Evolutionary conservation across 2,888 invertebrate species (phyloP), one percentile per base, ranked within the genome.

Genomic region (Onchidella celtica): DNA sequence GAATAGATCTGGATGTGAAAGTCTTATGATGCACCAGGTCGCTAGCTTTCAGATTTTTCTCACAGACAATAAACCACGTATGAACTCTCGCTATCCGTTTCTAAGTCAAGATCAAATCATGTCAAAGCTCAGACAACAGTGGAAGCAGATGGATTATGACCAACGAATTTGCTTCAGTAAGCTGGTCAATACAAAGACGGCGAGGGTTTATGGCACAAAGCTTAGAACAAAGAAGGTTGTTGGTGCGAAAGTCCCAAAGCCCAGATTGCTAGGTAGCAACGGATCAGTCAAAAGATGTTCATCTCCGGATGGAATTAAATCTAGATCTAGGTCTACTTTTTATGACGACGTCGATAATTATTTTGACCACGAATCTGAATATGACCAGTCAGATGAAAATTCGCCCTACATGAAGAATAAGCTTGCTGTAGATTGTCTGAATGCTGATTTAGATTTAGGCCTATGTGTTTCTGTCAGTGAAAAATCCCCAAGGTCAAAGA

Each of bases 81-180:
- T 90, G 40, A 85, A 84, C 65, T 69, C 85, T 11, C 47, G 77
- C 9, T 90, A 90, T 76, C 89, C 90, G 17, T 90, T 90, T 57
- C 83, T 90, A 3, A 86, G 87, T 34, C 85, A 85, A 65, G 86
- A 86, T 27, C 90, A 90, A 66, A 89, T 90, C 21, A 87, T 85
- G 63, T 74, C 82, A n/a, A 89, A 88, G 77, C 81, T 89, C 0
- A 86, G 86, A 79, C 85, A 87, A 14, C 81, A 84, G 27, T 90
- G 90, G 90, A 88, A 47, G 57, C 17, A 72, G 32, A 6, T 66
- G 36, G 59, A 72, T 2, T 47, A 4, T 14, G 2, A 59, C 24
- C 36, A 61, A 36, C 59, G 59, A 14, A 34, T 24, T 24, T 17
- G 36, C 0, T 61, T 57, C 27, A 61, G 61, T 61, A 73, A 73